Evolutionary conservation across 2,888 invertebrate genomes (phyloP), one percentile per base, ranked within the genome.

Genomic region (Acronicta psi): DNA sequence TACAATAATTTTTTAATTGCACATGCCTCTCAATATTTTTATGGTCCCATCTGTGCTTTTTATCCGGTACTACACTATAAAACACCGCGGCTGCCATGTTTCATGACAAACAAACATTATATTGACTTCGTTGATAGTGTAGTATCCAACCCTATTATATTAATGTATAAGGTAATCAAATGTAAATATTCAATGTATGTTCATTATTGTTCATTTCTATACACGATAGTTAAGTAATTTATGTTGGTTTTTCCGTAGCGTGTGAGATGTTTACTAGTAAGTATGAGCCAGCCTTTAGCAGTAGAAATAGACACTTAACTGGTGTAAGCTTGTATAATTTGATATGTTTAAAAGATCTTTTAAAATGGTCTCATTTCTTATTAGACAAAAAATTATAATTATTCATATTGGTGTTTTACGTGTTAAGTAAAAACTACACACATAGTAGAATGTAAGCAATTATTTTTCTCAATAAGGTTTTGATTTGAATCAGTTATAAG

Each of bases 151-250:
- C 57, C 59, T 59, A 70, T 73, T 59, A 51, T 58, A 70, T 71
- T 59, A 53, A 44, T 58, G 37, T 68, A n/a, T n/a, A 71, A 66
- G 73, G 23, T 57, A 65, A 69, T 59, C 54, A 80, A 80, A 77
- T 91, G 92, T 92, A 92, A 90, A 92, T 92, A 92, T 86, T 80
- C 71, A 74, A 71, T 78, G 82, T 82, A 77, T 71, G 79, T 83
- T 88, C 80, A 86, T 76, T 74, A 76, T 55, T 71, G 79, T 83
- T 88, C 80, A 86, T 76, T 74, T 75, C 57, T 63, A 69, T 47
- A 66, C 53, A 59, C 41, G 49, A 34, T 76, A 72, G 50, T 34
- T 76, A 76, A 66, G 84, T 91, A 88, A 92, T 87, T 91, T 91
- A 92, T 90, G 86, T 87, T 87, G 74, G 78, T 68, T 77, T 79